Conservation (phyloP, 1,140 invertebrate genomes). For the Hyles vespertilio region DNA sequence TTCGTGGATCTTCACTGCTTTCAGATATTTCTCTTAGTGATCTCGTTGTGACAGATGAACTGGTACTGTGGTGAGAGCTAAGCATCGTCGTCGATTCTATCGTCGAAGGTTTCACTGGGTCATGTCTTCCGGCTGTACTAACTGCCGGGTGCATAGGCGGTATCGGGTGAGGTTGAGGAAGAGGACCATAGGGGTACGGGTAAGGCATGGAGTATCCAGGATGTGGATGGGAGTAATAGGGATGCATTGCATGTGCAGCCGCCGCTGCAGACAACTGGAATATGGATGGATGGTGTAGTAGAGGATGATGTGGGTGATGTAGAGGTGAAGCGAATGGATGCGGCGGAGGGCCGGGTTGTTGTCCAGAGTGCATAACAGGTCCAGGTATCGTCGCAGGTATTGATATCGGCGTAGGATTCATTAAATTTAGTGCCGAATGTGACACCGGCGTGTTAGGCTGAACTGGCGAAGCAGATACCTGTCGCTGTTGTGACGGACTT, state of each 20-base stretch:
- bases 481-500: conserved; percentile 65
- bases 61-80: conserved; percentile 80
- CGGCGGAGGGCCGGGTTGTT: conserved; percentile 78
- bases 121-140: conserved; percentile 71
- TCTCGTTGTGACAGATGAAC: conserved; percentile 78
- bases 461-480: conserved; percentile 72
- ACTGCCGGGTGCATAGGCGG: conserved; percentile 80
- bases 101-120: conserved; percentile 70
- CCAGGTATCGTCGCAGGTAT: conserved; percentile 81
- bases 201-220: conserved; percentile 80
- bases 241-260: conserved; percentile 78
- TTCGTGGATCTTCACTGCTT: conserved; percentile 68
- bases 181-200: conserved; percentile 82
- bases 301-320: conserved; percentile 79
- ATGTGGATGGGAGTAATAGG: conserved; percentile 83
- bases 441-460: conserved; percentile 70
- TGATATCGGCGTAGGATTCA: conserved; percentile 78
- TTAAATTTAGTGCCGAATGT: conserved; percentile 78
- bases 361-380: conserved; percentile 82
- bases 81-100: conserved; percentile 83
- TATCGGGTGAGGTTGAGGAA: conserved; percentile 83
- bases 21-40: conserved; percentile 78
- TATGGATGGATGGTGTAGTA: conserved; percentile 83
- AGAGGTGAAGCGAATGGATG: conserved; percentile 77
- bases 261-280: conserved; percentile 77